Evolutionary conservation across 2,797 vertebrate genomes (phyloP).

Genomic region (Paguma larvata): DNA sequence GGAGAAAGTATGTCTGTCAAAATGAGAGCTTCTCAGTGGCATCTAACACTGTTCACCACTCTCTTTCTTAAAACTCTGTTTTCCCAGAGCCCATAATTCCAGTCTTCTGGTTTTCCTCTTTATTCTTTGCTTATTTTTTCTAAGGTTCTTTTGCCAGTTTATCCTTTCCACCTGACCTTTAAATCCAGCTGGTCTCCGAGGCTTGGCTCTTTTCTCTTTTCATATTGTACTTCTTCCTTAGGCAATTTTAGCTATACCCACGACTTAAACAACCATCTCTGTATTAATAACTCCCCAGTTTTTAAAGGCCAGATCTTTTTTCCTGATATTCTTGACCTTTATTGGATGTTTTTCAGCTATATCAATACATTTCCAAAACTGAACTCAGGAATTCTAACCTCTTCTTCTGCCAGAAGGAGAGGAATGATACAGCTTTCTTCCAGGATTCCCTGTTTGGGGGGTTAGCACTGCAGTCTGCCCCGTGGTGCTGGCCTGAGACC

Average conservation of each 20-base stretch:
- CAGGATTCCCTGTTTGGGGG: neutral
- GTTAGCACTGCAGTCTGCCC: neutral
- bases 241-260: neutral
- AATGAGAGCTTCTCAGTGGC: neutral
- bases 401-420: neutral
- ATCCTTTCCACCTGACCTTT: conserved; percentile 4
- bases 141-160: neutral
- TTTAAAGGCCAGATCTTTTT: conserved; percentile 49
- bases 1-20: conserved; percentile 24
- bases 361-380: conserved; percentile 52
- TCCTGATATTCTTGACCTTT: conserved; percentile 45
- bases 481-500: neutral
- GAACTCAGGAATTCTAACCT: neutral
- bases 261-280: neutral
- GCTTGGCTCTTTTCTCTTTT: conserved; percentile 6
- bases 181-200: conserved; percentile 9
- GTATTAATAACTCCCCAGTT: conserved; percentile 6
- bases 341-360: neutral
- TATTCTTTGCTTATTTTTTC: neutral
- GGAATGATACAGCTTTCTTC: neutral
- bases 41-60: neutral
- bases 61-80: neutral
- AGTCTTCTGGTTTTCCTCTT: conserved; percentile 2
- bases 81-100: neutral
- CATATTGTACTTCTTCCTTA: neutral